Base-by-base conservation (phyloP, 2,888 invertebrate species). In the Hydroisotoma schaefferi region DNA sequence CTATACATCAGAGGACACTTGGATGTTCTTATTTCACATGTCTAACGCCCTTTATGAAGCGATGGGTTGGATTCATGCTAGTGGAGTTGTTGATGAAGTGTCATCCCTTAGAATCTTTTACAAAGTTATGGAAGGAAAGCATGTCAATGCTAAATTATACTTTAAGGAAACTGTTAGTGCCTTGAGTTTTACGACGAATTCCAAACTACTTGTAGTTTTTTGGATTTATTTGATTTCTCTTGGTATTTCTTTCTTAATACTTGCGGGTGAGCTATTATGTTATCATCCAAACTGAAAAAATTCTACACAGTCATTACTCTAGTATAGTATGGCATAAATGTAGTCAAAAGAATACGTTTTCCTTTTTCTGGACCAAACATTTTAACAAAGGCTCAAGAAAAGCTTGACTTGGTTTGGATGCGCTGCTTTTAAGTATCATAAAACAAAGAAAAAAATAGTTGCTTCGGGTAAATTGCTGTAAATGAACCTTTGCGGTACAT, bases 21-120 rank as follows among this genome's bases (percentile, higher is more conserved):
- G 43, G 43, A 43, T 43, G 43, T 43, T 43, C 43, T 18, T 43
- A 20, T 43, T 43, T 18, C 43, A 43, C 43, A 43, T n/a, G 43
- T 43, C 43, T 6, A n/a, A 6, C 18, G 18, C 6, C 12, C 18
- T 43, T 18, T 43, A 43, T 43, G 43, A 43, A 43, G 6, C 20
- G 5, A 43, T 43, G 43, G 43, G 43, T 15, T 43, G 8, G 43
- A 43, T 43, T 15, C 18, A 10, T 20, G n/a, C 12, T 6, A 43
- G 43, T 43, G 12, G n/a, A 43, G 20, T 43, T n/a, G 43, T 43
- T 8, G 43, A 43, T 43, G n/a, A 43, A 6, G 6, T 43, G 5
- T 6, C 8, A 43, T 8, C 8, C 12, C 43, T 43, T 6, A 43
- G 43, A 18, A 43, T n/a, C 6, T 43, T 15, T 18, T 43, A n/a